phyloP scores from a whole-genome alignment of 2,888 invertebrate genomes.

The Xanthorhoe spadicearia region DNA sequence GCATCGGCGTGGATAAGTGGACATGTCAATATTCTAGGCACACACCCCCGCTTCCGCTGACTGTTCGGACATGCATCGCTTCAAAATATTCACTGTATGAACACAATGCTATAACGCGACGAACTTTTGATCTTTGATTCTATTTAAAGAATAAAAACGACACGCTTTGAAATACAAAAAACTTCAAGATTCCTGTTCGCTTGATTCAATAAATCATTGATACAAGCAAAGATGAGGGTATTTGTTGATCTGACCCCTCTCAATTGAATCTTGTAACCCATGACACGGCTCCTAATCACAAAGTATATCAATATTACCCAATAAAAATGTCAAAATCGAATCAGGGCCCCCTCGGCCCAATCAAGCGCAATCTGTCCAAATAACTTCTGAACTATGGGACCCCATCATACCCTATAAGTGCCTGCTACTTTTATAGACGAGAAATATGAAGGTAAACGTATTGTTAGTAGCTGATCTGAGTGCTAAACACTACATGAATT shows the following conservation, averaged over 20 bases:
- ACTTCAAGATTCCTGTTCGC: neutral
- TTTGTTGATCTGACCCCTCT: conserved; percentile 55
- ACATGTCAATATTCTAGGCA: conserved; percentile 69
- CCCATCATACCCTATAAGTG: conserved; percentile 38
- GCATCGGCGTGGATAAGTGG: conserved; percentile 43
- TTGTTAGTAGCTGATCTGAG: conserved; percentile 10
- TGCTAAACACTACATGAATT: neutral
- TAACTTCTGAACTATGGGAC: conserved; percentile 47
- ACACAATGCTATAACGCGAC: conserved; percentile 53
- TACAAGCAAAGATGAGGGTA: conserved; percentile 21
- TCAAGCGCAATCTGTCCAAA: conserved; percentile 60
- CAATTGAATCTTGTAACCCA: conserved; percentile 60
- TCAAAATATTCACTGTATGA: conserved; percentile 69
- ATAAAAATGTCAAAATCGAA: conserved; percentile 79
- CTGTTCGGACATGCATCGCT: conserved; percentile 69
- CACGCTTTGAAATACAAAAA: too few species aligned
- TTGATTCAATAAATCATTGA: conserved; percentile 14
- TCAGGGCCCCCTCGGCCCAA: conserved; percentile 70
- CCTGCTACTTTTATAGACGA: conserved; percentile 7
- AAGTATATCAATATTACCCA: conserved; percentile 77
- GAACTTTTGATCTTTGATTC: conserved; percentile 57
- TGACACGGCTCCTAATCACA: conserved; percentile 68
- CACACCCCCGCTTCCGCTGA: conserved; percentile 71
- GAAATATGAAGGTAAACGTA: conserved; percentile 7
- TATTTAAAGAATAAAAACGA: conserved; percentile 39